phyloP scores from a whole-genome alignment of 2,888 invertebrate species.

The Clostera curtula region DNA sequence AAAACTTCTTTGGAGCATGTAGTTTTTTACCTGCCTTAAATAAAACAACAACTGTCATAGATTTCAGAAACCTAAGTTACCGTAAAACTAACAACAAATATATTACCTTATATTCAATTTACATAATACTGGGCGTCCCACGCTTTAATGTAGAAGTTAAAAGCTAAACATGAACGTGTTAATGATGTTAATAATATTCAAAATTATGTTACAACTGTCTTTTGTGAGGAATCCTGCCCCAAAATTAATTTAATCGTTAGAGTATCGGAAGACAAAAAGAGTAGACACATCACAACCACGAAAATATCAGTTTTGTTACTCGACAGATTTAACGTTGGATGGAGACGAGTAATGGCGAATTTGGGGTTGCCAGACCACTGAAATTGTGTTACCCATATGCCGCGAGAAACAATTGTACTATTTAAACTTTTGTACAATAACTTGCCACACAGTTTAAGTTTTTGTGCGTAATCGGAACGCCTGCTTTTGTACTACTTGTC shows the following conservation, averaged over 20 bases:
- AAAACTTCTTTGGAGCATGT: no score
- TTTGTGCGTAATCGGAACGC: no score
- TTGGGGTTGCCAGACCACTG: no score
- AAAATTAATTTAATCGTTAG: slow-evolving; percentile 50
- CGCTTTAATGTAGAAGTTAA: slow-evolving; percentile 29
- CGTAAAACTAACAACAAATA: no score
- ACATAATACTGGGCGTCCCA: slow-evolving; percentile 39
- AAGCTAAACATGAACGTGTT: slow-evolving; percentile 37
- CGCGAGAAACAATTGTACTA: no score
- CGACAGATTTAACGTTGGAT: slow-evolving; percentile 35
- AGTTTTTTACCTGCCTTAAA: no score
- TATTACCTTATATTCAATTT: slow-evolving; percentile 25
- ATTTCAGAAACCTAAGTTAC: no score
- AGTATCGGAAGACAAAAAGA: slow-evolving; percentile 58
- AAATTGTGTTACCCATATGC: no score
- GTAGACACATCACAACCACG: slow-evolving; percentile 63
- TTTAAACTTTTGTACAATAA: no score
- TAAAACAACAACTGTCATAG: no score
- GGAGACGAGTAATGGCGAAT: slow-evolving; percentile 30
- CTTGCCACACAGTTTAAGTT: no score
- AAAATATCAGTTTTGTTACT: slow-evolving; percentile 40
- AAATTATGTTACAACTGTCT: slow-evolving; percentile 57
- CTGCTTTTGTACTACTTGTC: no score
- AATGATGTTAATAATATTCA: slow-evolving; percentile 32
- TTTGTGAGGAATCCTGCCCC: slow-evolving; percentile 68